phyloP scores from a whole-genome alignment of 2,797 vertebrate species.

The Pipistrellus nathusii region DNA sequence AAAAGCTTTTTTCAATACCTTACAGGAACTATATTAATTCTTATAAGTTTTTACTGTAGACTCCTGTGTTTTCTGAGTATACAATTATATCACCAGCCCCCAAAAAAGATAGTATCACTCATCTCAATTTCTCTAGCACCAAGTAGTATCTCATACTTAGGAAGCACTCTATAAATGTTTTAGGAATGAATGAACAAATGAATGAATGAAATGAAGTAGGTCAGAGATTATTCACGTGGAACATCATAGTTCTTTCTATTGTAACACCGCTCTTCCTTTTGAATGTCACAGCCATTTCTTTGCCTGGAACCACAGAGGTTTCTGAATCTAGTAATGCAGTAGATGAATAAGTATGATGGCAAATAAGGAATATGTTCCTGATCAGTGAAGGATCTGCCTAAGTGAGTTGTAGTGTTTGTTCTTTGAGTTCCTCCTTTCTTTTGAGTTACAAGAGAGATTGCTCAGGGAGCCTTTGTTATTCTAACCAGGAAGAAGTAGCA shows the following conservation, averaged over 20 bases:
- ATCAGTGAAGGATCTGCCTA: background rate
- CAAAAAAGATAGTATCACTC: background rate
- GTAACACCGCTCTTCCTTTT: background rate
- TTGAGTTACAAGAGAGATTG: background rate
- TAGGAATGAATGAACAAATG: background rate
- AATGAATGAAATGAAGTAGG: slow-evolving; percentile 33
- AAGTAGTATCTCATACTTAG: background rate
- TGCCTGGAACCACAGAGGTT: slow-evolving; percentile 2
- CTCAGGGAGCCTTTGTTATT: background rate
- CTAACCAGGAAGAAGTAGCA: background rate
- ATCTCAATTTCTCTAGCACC: background rate
- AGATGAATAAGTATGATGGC: background rate
- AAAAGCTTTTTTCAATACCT: background rate
- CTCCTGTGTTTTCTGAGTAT: background rate
- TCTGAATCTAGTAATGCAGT: background rate
- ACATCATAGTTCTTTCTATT: background rate
- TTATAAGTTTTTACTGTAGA: background rate
- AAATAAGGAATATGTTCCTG: background rate
- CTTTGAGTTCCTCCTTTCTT: slow-evolving; percentile 35
- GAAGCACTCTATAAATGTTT: background rate
- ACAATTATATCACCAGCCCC: background rate
- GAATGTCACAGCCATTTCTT: background rate
- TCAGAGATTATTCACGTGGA: background rate
- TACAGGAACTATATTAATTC: slow-evolving; percentile 48
- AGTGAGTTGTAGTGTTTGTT: background rate